phyloP scores from a whole-genome alignment of 2,797 vertebrate species.

The Pangasius krempfi region DNA sequence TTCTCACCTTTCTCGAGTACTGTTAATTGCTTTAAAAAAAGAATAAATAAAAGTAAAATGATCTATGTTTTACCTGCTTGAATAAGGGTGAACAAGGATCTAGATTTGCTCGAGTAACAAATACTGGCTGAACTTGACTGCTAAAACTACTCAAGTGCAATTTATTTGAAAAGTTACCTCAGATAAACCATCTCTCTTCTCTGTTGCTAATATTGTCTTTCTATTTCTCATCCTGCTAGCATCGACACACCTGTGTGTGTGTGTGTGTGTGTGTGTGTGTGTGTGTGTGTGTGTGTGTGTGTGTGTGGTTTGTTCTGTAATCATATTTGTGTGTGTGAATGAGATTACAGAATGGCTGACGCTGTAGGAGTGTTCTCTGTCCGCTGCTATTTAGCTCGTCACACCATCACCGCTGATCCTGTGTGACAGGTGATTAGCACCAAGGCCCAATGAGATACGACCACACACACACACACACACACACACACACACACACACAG shows the following conservation, averaged over 20 bases:
- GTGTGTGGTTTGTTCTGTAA: conserved; percentile 28
- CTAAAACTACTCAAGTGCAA: not conserved
- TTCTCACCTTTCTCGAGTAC: not conserved
- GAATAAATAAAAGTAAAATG: not conserved
- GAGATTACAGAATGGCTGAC: conserved; percentile 46
- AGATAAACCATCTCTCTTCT: not conserved
- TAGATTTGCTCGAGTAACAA: not conserved
- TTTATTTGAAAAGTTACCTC: conserved; percentile 7
- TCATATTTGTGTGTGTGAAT: conserved; percentile 42
- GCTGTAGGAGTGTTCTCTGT: conserved; percentile 43
- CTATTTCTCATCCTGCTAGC: not conserved
- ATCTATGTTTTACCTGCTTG: not conserved
- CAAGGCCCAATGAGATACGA: conserved; percentile 27
- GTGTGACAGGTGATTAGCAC: conserved; percentile 51
- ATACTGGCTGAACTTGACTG: not conserved
- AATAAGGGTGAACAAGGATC: not conserved
- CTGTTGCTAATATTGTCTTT: not conserved
- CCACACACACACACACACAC: not conserved
- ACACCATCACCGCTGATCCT: conserved; percentile 15
- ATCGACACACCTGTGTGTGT: conserved; percentile 6
- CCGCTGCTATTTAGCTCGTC: conserved; percentile 49
- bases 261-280: conserved; percentile 37
- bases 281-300: conserved; percentile 26
- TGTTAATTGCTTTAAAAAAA: not conserved
- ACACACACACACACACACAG: conserved; percentile 1